Percentiles rank a stretch among this genome's conserved stretches.
phyloP scores from a whole-genome alignment of 2,797 vertebrate genomes.

The Hapalemur alaotrensis region DNA sequence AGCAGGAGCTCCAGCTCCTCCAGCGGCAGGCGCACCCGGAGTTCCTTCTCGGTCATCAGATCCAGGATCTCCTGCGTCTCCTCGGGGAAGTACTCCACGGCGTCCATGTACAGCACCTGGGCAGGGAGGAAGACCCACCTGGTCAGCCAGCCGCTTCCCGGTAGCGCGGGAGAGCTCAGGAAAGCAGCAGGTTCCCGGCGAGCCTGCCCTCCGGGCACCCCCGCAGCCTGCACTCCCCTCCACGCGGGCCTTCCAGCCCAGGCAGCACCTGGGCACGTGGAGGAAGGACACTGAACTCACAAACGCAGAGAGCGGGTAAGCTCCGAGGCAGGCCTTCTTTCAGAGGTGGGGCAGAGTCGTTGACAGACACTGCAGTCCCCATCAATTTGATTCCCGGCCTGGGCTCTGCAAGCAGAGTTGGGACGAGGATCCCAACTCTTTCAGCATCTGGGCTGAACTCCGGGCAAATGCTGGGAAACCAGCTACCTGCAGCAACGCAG shows the following conservation, averaged over 20 bases:
- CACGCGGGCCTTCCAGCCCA: accelerated
- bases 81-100: slow-evolving; percentile 88
- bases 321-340: no score
- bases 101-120: slow-evolving; percentile 89
- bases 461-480: background rate
- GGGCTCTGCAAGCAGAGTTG: background rate
- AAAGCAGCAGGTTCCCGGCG: background rate
- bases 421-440: accelerated
- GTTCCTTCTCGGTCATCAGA: slow-evolving; percentile 91
- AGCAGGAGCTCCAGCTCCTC: slow-evolving; percentile 91
- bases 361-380: background rate
- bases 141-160: background rate
- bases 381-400: background rate
- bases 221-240: accelerated
- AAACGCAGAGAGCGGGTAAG: no score
- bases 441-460: background rate
- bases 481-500: background rate
- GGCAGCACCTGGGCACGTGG: accelerated
- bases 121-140: accelerated
- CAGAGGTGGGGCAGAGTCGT: no score
- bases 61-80: slow-evolving; percentile 88
- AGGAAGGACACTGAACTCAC: no score
- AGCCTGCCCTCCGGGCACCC: background rate
- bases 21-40: slow-evolving; percentile 88
- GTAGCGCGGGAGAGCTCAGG: background rate